These are phyloP conservation scores for Macropodus opercularis DNA, from an alignment of 2,797 vertebrate genomes.

Conservation along the genomic window DNA sequence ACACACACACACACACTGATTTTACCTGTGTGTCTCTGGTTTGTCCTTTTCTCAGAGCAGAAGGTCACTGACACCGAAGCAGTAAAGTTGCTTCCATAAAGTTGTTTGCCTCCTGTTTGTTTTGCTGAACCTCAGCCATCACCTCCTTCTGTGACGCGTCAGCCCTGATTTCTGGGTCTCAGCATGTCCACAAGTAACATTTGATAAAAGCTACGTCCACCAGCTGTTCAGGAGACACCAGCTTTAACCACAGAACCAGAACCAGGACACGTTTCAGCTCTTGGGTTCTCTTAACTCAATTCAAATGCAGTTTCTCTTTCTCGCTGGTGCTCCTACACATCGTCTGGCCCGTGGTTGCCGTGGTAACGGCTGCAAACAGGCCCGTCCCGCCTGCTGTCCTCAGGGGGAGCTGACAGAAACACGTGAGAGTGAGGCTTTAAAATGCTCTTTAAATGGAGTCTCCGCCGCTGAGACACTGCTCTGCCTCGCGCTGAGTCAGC, in stretches of 20 bases:
- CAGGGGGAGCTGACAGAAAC: slow-evolving; percentile 41
- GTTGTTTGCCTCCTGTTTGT: too few species aligned
- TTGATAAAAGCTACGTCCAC: neutral
- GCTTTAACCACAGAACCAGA: too few species aligned
- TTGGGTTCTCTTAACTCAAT: too few species aligned
- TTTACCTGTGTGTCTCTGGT: slow-evolving; percentile 32
- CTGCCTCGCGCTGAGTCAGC: too few species aligned
- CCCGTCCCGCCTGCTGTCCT: neutral
- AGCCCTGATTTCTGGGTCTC: neutral
- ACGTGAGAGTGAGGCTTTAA: slow-evolving; percentile 45
- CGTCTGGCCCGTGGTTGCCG: slow-evolving; percentile 1
- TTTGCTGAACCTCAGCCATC: too few species aligned
- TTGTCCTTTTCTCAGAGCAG: neutral
- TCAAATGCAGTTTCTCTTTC: too few species aligned
- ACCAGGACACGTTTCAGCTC: too few species aligned
- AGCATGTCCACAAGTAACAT: neutral
- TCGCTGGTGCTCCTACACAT: neutral
- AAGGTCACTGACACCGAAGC: slow-evolving; percentile 26
- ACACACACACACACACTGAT: slow-evolving; percentile 36
- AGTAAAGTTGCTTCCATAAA: neutral
- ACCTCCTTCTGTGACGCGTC: neutral
- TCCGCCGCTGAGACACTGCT: too few species aligned
- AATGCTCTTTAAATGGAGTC: slow-evolving; percentile 13
- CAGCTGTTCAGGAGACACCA: neutral
- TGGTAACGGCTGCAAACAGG: slow-evolving; percentile 41